These are phyloP conservation scores for Eucera pruinosa DNA, from an alignment of 2,888 invertebrate species.

Conservation along the genomic window DNA sequence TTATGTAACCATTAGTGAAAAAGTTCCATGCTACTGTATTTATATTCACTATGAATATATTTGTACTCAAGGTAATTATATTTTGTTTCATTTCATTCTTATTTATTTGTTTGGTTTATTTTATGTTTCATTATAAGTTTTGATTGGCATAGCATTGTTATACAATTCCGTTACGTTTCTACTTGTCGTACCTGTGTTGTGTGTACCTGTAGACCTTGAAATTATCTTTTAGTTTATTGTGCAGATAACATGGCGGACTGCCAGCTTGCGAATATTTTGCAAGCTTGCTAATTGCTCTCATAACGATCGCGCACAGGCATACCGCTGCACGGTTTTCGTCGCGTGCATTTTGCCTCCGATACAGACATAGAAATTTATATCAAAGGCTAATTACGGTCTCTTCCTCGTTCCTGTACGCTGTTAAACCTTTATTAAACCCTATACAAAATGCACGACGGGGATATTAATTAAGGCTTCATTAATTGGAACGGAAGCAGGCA, in stretches of 20 bases:
- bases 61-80: too few relatives aligned
- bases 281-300: constrained; percentile 34
- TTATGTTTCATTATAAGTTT: not conserved
- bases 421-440: constrained; percentile 39
- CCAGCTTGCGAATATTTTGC: constrained; percentile 38
- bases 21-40: too few relatives aligned
- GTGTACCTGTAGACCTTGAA: constrained; percentile 20
- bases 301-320: constrained; percentile 20
- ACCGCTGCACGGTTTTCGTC: constrained; percentile 12
- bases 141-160: not conserved
- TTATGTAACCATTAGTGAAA: too few relatives aligned
- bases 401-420: constrained; percentile 13
- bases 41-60: too few relatives aligned
- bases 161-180: not conserved
- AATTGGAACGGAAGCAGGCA: constrained; percentile 29
- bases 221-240: constrained; percentile 32
- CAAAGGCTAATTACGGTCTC: constrained; percentile 6
- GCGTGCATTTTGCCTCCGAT: not conserved
- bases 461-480: constrained; percentile 47
- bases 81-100: not conserved
- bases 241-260: constrained; percentile 29
- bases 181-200: not conserved
- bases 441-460: constrained; percentile 14
- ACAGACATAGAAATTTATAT: constrained; percentile 23
- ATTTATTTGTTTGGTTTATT: not conserved